Conservation (phyloP, 2,113 vertebrate genomes). For the Rhea americana region DNA sequence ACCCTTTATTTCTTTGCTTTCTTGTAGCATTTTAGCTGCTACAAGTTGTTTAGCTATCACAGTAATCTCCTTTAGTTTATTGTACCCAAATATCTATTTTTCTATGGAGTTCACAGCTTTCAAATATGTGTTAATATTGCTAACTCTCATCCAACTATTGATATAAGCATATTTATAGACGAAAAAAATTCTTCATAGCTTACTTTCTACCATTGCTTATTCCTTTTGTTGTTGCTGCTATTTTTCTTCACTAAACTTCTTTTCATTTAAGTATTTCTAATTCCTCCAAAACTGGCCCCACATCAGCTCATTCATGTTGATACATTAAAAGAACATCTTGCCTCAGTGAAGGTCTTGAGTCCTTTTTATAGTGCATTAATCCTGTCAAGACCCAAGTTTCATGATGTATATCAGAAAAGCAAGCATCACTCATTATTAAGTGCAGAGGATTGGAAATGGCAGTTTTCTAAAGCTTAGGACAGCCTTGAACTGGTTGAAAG, state of each 20-base stretch:
- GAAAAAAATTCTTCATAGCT: neutral
- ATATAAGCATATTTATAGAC: neutral
- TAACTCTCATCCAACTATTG: neutral
- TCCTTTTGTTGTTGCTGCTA: neutral
- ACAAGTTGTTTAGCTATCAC: too few species aligned
- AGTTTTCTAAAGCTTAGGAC: neutral
- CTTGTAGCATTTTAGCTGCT: neutral
- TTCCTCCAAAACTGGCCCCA: neutral
- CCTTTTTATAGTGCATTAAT: conserved; percentile 20
- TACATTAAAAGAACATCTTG: neutral
- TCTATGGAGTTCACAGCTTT: neutral
- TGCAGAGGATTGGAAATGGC: neutral
- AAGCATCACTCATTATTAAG: neutral
- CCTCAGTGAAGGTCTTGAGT: neutral
- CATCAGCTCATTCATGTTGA: neutral
- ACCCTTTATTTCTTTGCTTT: neutral
- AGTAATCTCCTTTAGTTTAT: neutral
- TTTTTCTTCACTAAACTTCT: neutral
- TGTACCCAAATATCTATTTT: neutral
- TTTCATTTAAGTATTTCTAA: neutral
- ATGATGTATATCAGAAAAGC: neutral
- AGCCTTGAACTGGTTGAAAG: neutral
- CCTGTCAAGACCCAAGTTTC: neutral
- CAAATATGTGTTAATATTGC: neutral
- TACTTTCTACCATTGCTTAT: neutral